A percentile compares a stretch with the other conserved stretches of the same genome.
These are phyloP conservation scores for Drosophila borborema DNA, from an alignment of 2,888 invertebrate genomes.

Conservation along the genomic window DNA sequence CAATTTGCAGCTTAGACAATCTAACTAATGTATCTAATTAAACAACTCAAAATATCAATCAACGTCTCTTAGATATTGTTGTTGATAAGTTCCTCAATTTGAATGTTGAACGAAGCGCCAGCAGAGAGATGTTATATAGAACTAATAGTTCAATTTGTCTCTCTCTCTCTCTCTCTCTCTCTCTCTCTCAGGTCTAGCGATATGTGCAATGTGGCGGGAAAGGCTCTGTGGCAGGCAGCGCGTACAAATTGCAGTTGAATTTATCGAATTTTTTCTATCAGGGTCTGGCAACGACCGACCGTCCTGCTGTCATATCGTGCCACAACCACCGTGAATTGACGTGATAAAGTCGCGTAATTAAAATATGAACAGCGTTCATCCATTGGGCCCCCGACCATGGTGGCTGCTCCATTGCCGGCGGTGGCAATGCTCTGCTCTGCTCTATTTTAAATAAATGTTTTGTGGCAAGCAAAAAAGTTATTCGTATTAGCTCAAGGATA, in stretches of 20 bases:
- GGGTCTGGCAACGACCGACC: slow-evolving; percentile 35
- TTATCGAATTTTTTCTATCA: slow-evolving; percentile 46
- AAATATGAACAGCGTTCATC: slow-evolving; percentile 76
- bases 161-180: neutral
- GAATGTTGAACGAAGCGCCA: neutral
- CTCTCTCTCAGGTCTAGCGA: neutral
- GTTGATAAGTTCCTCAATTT: slow-evolving; percentile 2
- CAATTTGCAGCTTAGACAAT: slow-evolving; percentile 27
- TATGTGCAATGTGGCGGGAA: slow-evolving; percentile 4
- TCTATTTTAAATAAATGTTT: slow-evolving; percentile 78
- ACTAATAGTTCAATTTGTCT: neutral
- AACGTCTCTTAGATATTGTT: slow-evolving; percentile 3
- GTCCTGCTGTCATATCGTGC: slow-evolving; percentile 38
- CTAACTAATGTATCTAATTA: slow-evolving; percentile 12
- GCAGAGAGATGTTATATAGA: neutral
- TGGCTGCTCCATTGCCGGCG: slow-evolving; percentile 51
- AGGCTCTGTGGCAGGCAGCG: neutral
- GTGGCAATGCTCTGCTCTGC: slow-evolving; percentile 45
- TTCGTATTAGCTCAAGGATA: slow-evolving; percentile 70
- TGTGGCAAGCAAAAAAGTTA: slow-evolving; percentile 68
- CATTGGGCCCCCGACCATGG: slow-evolving; percentile 42
- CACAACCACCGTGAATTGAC: slow-evolving; percentile 63
- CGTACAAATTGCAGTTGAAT: slow-evolving; percentile 19
- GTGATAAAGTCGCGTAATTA: slow-evolving; percentile 78
- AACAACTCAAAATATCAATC: slow-evolving; percentile 10